A percentile compares a stretch with the other conserved stretches of the same genome.
Evolutionary conservation across 2,113 vertebrate species (phyloP).

Genomic region (Albula goreensis): DNA sequence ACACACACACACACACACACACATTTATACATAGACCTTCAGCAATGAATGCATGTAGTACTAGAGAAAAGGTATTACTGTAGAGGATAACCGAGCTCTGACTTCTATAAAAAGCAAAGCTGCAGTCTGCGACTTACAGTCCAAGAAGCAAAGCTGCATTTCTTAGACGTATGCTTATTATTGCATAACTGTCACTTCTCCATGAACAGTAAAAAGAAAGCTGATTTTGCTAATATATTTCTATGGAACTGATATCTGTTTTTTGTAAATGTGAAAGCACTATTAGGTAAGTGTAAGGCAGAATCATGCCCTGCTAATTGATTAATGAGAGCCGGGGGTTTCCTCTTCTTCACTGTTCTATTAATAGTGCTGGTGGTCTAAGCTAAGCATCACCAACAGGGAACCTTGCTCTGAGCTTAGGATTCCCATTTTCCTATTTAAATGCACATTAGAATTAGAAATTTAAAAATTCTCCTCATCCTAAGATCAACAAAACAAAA

Average conservation of each 20-base stretch:
- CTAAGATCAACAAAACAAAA: too few relatives aligned
- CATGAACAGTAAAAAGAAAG: background rate
- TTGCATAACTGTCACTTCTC: background rate
- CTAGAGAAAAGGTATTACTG: background rate
- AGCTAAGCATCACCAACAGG: background rate
- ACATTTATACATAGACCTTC: too few relatives aligned
- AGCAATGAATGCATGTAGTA: background rate
- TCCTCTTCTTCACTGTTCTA: background rate
- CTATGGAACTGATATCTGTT: too few relatives aligned
- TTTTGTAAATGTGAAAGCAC: too few relatives aligned
- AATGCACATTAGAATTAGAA: too few relatives aligned
- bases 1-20: too few relatives aligned
- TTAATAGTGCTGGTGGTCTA: background rate
- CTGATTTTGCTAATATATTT: too few relatives aligned
- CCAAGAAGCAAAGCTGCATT: background rate
- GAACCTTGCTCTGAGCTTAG: background rate
- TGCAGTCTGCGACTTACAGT: background rate
- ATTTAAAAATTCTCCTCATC: too few relatives aligned
- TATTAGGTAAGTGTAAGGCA: background rate
- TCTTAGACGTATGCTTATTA: too few relatives aligned
- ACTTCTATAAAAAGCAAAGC: background rate
- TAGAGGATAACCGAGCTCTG: background rate
- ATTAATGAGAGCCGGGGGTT: too few relatives aligned
- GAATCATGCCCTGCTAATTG: too few relatives aligned
- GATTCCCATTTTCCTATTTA: too few relatives aligned